Evolutionary conservation across 2,113 vertebrate genomes (phyloP).

Genomic region (Otis tarda): DNA sequence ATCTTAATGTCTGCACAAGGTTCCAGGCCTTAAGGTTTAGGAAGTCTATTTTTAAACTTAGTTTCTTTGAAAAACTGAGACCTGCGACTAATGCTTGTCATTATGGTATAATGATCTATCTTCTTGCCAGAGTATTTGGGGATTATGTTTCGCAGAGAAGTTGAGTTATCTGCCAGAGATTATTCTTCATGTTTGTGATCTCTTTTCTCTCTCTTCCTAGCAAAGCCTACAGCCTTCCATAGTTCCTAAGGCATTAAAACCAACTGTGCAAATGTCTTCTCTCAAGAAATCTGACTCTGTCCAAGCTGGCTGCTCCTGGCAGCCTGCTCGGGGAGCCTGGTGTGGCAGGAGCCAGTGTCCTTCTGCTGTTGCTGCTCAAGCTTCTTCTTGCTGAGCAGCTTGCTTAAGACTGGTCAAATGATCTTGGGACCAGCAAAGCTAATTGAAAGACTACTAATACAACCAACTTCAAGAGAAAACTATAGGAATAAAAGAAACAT

Average conservation of each 20-base stretch:
- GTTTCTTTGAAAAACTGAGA: neutral
- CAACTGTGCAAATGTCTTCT: neutral
- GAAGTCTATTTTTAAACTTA: constrained; percentile 54
- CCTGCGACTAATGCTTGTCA: neutral
- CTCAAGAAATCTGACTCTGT: neutral
- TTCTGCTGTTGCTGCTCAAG: neutral
- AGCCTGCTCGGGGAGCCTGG: fast-evolving
- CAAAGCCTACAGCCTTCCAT: neutral
- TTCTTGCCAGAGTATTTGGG: constrained; percentile 31
- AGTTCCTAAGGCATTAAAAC: neutral
- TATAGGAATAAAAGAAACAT: neutral
- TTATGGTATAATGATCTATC: constrained; percentile 30
- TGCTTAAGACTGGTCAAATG: neutral
- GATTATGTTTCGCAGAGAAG: constrained; percentile 1
- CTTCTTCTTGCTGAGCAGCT: neutral
- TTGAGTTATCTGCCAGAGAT: constrained; percentile 23
- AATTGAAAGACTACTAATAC: neutral
- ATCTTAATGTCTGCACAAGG: neutral
- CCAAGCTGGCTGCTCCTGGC: neutral
- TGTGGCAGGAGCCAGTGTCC: neutral
- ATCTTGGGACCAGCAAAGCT: neutral
- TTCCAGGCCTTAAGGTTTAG: constrained; percentile 3
- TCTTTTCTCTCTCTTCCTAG: constrained; percentile 37
- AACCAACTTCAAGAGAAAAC: neutral
- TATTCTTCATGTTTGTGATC: constrained; percentile 28